Evolutionary conservation across 64 coral and sea anemone genomes (phyloP).

Genomic region (Dendronephthya gigantea): DNA sequence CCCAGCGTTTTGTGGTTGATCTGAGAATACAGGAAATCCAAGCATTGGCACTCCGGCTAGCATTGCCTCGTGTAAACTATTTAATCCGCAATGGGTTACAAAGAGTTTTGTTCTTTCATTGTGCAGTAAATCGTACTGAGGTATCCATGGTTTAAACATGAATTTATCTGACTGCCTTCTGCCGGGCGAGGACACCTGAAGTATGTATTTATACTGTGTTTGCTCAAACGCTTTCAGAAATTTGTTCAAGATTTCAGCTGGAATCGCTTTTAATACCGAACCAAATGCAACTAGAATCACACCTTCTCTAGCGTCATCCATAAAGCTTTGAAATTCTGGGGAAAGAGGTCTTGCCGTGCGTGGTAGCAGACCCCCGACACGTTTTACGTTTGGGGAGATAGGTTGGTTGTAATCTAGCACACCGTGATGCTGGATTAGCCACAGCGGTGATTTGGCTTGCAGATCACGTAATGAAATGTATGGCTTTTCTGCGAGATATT

Average conservation of each 20-base stretch:
- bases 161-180: background rate
- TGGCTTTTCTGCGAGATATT: background rate
- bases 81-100: background rate
- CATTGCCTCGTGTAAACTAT: background rate
- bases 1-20: constrained; percentile 1
- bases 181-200: background rate
- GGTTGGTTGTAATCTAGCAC: background rate
- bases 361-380: background rate
- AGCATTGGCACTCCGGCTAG: background rate
- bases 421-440: background rate
- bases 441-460: background rate
- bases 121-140: background rate
- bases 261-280: background rate
- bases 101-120: background rate
- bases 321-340: background rate
- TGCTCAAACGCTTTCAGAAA: background rate
- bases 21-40: background rate
- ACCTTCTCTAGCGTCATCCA: background rate
- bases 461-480: background rate
- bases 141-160: background rate
- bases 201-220: background rate
- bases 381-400: background rate
- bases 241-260: background rate
- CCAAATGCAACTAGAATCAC: background rate
- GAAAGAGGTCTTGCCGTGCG: background rate